A percentile compares a stretch with the other conserved stretches of the same genome.
Evolutionary conservation across 2,888 invertebrate genomes (phyloP).

Genomic region (Capitulum mitella): DNA sequence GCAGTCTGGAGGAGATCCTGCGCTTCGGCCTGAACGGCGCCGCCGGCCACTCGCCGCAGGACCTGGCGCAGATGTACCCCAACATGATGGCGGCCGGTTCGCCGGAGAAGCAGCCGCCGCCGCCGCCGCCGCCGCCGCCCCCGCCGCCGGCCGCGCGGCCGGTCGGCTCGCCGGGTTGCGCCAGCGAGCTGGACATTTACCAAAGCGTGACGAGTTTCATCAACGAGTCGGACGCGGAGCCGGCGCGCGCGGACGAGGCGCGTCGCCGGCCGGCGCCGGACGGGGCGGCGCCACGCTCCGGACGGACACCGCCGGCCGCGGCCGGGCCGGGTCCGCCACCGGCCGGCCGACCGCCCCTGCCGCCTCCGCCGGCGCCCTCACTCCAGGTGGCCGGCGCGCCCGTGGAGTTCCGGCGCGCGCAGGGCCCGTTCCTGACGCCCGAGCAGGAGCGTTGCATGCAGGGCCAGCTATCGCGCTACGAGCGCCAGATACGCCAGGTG

Average conservation of each 20-base stretch:
- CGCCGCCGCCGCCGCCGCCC: not conserved
- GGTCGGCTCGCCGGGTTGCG: too few relatives aligned
- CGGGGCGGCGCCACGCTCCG: not conserved
- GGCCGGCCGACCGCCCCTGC: not conserved
- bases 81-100: conserved; percentile 21
- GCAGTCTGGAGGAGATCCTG: conserved; percentile 23
- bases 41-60: conserved; percentile 14
- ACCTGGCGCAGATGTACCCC: conserved; percentile 20
- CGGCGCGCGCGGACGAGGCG: not conserved
- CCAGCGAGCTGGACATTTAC: conserved; percentile 1
- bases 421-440: not conserved
- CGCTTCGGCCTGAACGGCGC: not conserved
- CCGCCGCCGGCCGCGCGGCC: not conserved
- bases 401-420: conserved; percentile 16
- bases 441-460: conserved; percentile 11
- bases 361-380: not conserved
- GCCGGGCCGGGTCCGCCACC: not conserved
- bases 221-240: not conserved
- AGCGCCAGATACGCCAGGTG: conserved; percentile 10
- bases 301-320: not conserved
- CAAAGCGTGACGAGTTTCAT: conserved; percentile 9
- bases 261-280: not conserved
- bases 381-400: conserved; percentile 17
- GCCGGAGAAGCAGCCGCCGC: not conserved
- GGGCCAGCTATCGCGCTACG: not conserved